Base-by-base conservation (phyloP, 2,888 invertebrate genomes). In the Xylota segnis region DNA sequence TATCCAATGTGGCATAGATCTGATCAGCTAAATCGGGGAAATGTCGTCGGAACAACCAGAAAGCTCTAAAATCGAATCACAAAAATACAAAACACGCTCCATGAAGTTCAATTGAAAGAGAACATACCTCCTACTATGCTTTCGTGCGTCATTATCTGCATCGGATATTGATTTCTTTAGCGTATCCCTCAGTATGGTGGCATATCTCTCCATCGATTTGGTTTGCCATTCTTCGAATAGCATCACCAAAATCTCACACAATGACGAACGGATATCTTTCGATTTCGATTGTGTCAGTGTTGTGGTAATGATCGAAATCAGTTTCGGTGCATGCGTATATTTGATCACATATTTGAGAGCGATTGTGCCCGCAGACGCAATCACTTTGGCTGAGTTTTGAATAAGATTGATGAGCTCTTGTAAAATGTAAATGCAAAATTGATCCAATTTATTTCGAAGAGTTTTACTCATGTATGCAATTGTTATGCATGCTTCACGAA, bases 301-400 rank as follows among this genome's bases (percentile, higher is more conserved):
- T 81, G 94, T 94, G 9, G 95, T 94, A 27, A 98, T 94, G 81
- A 97, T 96, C 27, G 97, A 96, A 56, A 98, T 94, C 47, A 98
- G 93, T 50, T 97, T 94, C 68, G 96, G 95, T 87, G 95, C 95
- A 90, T 97, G 97, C 5, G 96, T 96, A 92, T 96, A 94, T 90
- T 95, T 95, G 76, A 99, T 96, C 66, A 99, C 96, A 93, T 98
- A 98, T 65, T 96, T 95, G 43, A 98, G 95, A 88, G 97, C 96
- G 72, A 98, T 95, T 2, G 95, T 94, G 63, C 97, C 98, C 0
- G 98, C 96, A 0, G 98, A 96, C 5, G 98, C 96, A 92, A 99
- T 97, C 87, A 98, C 97, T 95, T 99, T 99, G 87, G 98, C 98
- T 88, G 97, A 97, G 92, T 98, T 99, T 90, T 97, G 98, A 92